Percentiles rank a stretch among this genome's conserved stretches.
Conservation (phyloP, 1,140 invertebrate species). For the Venturia canescens region DNA sequence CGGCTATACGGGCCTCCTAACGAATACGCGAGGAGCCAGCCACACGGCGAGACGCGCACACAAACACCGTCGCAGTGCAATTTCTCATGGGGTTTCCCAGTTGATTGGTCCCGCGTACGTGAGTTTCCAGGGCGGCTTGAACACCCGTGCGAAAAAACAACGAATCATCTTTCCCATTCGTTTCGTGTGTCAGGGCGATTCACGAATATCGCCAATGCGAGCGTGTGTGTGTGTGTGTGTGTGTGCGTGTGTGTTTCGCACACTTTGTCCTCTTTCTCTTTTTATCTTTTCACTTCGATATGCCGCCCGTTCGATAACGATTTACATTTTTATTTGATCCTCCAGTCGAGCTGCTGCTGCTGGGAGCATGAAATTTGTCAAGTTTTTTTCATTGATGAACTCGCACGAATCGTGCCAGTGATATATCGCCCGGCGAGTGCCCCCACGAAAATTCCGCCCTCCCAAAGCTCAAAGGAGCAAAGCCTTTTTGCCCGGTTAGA, state of each 20-base stretch:
- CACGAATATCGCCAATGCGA: background rate
- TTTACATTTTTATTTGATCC: background rate
- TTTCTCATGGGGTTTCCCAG: conserved; percentile 14
- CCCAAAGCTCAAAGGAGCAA: conserved; percentile 3
- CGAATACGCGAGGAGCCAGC: background rate
- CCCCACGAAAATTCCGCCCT: background rate
- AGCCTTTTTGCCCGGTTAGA: background rate
- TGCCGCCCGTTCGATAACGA: too few relatives aligned
- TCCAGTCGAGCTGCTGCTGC: background rate
- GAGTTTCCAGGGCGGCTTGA: background rate
- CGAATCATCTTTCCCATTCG: background rate
- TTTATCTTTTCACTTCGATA: too few relatives aligned
- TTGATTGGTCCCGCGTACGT: background rate
- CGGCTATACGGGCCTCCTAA: background rate
- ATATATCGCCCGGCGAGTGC: background rate
- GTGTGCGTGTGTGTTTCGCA: background rate
- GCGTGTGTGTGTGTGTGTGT: too few relatives aligned
- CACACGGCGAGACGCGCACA: background rate
- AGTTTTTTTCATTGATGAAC: background rate
- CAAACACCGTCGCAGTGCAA: background rate
- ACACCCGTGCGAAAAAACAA: background rate
- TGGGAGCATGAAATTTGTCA: background rate
- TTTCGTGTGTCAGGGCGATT: background rate
- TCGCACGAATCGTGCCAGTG: background rate
- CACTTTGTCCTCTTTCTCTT: background rate